Evolutionary conservation across 2,113 vertebrate genomes (phyloP).

Genomic region (Naja naja): DNA sequence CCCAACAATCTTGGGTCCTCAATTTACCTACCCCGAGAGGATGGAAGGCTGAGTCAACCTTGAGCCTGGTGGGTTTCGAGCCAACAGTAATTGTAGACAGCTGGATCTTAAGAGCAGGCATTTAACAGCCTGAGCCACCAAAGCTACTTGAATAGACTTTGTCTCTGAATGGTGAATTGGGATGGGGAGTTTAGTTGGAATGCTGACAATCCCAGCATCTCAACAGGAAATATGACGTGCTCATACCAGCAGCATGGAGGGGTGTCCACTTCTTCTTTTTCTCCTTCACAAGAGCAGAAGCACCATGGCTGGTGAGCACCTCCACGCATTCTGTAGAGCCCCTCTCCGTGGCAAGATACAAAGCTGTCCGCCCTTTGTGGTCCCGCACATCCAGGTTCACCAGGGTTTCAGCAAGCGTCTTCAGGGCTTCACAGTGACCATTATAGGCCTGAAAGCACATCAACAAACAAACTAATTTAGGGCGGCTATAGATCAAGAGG

Average conservation of each 20-base stretch:
- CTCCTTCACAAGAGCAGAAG: slow-evolving; percentile 85
- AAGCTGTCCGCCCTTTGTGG: slow-evolving; percentile 82
- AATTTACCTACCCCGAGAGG: no score
- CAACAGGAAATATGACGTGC: neutral
- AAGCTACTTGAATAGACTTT: no score
- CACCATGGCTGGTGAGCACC: slow-evolving; percentile 87
- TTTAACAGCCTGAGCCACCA: no score
- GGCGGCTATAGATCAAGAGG: neutral
- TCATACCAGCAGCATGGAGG: slow-evolving; percentile 86
- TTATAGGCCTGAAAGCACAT: slow-evolving; percentile 81
- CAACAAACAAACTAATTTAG: neutral
- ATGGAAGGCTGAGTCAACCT: no score
- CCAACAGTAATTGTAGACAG: no score
- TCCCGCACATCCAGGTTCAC: slow-evolving; percentile 93
- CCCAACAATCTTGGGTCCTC: no score
- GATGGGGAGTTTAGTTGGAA: no score
- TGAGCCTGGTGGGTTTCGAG: no score
- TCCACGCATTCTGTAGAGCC: slow-evolving; percentile 86
- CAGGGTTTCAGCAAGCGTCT: slow-evolving; percentile 89
- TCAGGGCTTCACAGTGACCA: slow-evolving; percentile 92
- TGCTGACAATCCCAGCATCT: neutral
- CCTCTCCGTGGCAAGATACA: slow-evolving; percentile 86
- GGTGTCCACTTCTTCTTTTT: slow-evolving; percentile 83
- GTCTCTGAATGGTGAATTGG: no score
- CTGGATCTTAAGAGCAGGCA: no score